phyloP scores from a whole-genome alignment of 2,797 vertebrate genomes.

The Cichlasoma orientale region DNA sequence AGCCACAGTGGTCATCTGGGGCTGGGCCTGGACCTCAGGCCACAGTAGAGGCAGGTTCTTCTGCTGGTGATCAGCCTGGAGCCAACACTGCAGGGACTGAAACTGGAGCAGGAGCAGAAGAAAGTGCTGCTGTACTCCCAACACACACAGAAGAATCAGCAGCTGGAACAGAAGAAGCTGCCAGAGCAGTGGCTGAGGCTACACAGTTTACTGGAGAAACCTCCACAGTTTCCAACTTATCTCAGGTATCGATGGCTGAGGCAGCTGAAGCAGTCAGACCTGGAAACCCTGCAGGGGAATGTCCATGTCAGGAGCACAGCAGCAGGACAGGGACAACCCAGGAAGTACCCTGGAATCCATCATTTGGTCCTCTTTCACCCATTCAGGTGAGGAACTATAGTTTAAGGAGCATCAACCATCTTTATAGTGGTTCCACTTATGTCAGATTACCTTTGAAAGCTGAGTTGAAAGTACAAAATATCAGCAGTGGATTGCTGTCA shows the following conservation, averaged over 20 bases:
- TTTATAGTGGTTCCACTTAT: accelerated
- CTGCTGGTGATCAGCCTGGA: slow-evolving; percentile 3
- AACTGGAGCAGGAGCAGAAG: background rate
- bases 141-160: background rate
- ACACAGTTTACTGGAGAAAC: background rate
- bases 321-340: background rate
- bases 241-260: slow-evolving; percentile 14
- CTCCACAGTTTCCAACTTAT: background rate
- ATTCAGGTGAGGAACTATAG: slow-evolving; percentile 62
- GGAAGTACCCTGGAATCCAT: slow-evolving; percentile 28
- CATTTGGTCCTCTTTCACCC: slow-evolving; percentile 58
- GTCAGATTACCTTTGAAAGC: background rate
- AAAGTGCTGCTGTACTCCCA: background rate
- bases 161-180: background rate
- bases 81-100: background rate
- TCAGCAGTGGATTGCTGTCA: background rate
- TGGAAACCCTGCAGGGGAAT: slow-evolving; percentile 27
- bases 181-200: background rate
- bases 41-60: slow-evolving; percentile 25
- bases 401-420: background rate
- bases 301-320: slow-evolving; percentile 42
- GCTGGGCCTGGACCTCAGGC: background rate
- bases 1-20: background rate
- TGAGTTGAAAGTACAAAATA: background rate
- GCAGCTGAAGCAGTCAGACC: slow-evolving; percentile 4